These are phyloP conservation scores for Pardalotus punctatus DNA, from an alignment of 2,113 vertebrate species.

Conservation along the genomic window DNA sequence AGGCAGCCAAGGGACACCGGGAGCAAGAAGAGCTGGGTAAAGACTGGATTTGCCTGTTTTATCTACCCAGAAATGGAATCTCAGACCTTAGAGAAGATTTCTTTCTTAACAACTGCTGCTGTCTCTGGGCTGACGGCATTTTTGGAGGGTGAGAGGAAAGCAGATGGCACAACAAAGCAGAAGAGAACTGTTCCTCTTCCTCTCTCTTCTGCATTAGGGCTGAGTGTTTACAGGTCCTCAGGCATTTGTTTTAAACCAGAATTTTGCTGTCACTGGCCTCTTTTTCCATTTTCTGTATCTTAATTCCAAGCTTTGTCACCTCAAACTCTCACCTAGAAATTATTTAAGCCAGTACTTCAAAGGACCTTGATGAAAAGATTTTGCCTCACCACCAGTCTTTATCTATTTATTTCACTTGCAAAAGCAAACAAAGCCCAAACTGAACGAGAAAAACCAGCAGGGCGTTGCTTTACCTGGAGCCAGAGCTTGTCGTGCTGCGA, in stretches of 20 bases:
- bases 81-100: neutral
- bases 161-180: neutral
- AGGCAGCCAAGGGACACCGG: neutral
- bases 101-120: neutral
- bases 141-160: neutral
- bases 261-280: neutral
- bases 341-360: neutral
- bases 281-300: neutral
- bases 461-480: conserved; percentile 78
- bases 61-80: neutral
- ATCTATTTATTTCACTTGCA: neutral
- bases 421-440: neutral
- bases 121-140: neutral
- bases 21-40: neutral
- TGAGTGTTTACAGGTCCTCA: accelerated
- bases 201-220: neutral
- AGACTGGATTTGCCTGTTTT: neutral
- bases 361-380: neutral
- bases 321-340: neutral
- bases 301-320: neutral
- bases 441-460: accelerated
- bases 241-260: neutral
- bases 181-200: neutral
- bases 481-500: conserved; percentile 97
- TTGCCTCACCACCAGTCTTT: neutral